Conservation (phyloP, 2,113 vertebrate genomes). For the Pseudopipra pipra region DNA sequence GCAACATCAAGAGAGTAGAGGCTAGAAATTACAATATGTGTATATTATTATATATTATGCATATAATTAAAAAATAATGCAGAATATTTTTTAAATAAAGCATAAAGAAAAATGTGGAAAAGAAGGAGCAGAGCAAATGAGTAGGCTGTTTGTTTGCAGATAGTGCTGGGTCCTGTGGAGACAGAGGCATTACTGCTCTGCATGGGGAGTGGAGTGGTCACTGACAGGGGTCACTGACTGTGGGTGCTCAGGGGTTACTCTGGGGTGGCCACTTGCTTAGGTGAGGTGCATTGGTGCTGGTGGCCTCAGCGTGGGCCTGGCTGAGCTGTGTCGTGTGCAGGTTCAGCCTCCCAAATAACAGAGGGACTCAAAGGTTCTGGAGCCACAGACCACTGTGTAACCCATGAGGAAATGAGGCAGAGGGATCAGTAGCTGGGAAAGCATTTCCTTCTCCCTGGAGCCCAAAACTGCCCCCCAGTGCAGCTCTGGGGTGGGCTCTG, state of each 20-base stretch:
- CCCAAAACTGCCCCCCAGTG: rapidly evolving
- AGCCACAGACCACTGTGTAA: neutral
- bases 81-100: neutral
- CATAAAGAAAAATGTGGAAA: neutral
- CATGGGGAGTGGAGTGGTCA: rapidly evolving
- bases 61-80: neutral
- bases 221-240: neutral
- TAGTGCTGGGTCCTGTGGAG: neutral
- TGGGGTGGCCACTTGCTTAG: rapidly evolving
- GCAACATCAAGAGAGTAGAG: neutral
- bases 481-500: neutral
- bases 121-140: neutral
- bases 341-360: neutral
- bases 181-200: rapidly evolving
- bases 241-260: neutral
- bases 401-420: neutral
- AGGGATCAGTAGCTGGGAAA: neutral
- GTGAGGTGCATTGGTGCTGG: rapidly evolving
- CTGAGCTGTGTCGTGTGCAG: neutral
- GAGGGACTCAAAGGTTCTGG: neutral
- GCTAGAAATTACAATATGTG: neutral
- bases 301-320: neutral
- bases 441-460: neutral
- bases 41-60: neutral
- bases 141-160: neutral